A percentile compares a stretch with the other conserved stretches of the same genome.
Evolutionary conservation across 2,797 vertebrate genomes (phyloP).

Genomic region (Rhyacichthys aspro): DNA sequence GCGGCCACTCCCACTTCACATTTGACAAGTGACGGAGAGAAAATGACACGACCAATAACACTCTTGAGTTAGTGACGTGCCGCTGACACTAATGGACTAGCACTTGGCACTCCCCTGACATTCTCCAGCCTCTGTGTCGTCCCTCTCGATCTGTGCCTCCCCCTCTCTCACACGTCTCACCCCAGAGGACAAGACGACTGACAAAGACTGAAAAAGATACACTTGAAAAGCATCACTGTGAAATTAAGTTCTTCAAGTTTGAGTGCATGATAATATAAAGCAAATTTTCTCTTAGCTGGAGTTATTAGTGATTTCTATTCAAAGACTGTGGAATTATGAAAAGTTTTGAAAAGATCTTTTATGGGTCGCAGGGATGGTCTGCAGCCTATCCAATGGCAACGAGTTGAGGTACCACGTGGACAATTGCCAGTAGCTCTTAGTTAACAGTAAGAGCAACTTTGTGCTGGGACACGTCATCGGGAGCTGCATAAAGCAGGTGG

Average conservation of each 20-base stretch:
- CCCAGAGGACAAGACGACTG: slow-evolving; percentile 16
- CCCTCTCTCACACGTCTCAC: slow-evolving; percentile 9
- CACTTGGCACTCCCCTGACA: slow-evolving; percentile 48
- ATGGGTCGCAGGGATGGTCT: no score
- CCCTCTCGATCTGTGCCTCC: no score
- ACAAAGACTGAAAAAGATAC: not conserved
- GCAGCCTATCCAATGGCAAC: no score
- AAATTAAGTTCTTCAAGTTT: not conserved
- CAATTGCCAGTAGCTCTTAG: not conserved
- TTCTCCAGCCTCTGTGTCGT: slow-evolving; percentile 36
- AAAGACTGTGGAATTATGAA: no score
- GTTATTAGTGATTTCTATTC: slow-evolving; percentile 1
- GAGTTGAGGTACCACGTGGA: no score
- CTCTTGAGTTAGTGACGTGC: slow-evolving; percentile 54
- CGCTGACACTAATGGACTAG: slow-evolving; percentile 72
- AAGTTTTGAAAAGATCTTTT: not conserved
- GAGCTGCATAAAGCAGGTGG: slow-evolving; percentile 53
- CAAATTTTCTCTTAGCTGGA: not conserved
- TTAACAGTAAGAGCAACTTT: slow-evolving; percentile 31
- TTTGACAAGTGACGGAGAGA: slow-evolving; percentile 48
- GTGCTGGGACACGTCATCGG: slow-evolving; percentile 15
- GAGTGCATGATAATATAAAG: not conserved
- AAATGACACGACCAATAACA: slow-evolving; percentile 61
- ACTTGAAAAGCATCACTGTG: not conserved
- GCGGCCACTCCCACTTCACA: slow-evolving; percentile 55